These are phyloP conservation scores for Lathronympha strigana DNA, from an alignment of 2,888 invertebrate species.

Conservation along the genomic window DNA sequence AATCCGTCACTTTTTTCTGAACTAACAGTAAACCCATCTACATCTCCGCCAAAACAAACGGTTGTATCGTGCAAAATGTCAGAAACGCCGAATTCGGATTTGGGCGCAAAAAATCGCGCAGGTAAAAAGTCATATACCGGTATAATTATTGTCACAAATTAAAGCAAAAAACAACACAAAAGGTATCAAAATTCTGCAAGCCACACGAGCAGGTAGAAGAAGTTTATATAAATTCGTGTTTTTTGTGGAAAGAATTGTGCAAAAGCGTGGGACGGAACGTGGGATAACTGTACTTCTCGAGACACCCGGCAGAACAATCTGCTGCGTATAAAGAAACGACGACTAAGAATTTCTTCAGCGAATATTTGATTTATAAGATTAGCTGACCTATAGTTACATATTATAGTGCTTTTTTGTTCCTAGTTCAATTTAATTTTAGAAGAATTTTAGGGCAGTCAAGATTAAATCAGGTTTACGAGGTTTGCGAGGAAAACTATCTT, in stretches of 20 bases:
- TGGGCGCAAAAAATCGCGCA: conserved; percentile 68
- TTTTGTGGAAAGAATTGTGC: conserved; percentile 74
- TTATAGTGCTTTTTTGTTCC: too few relatives aligned
- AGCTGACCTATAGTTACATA: too few relatives aligned
- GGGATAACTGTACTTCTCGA: conserved; percentile 73
- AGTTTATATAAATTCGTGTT: conserved; percentile 68
- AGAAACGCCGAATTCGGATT: conserved; percentile 63
- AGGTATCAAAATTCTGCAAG: conserved; percentile 84
- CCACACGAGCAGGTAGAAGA: conserved; percentile 83
- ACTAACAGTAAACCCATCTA: conserved; percentile 67
- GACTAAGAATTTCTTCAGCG: background rate
- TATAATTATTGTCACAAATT: conserved; percentile 83
- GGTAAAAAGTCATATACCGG: conserved; percentile 84
- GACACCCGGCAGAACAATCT: conserved; percentile 55
- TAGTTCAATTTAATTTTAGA: too few relatives aligned
- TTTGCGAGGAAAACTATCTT: too few relatives aligned
- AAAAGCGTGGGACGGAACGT: conserved; percentile 79
- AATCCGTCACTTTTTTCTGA: conserved; percentile 54
- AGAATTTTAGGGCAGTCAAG: too few relatives aligned
- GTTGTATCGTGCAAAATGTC: conserved; percentile 71
- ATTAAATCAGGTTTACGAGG: too few relatives aligned
- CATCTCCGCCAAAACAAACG: conserved; percentile 74
- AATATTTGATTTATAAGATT: conserved; percentile 12
- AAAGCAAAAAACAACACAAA: conserved; percentile 82
- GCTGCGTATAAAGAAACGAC: conserved; percentile 46